Evolutionary conservation across 2,113 vertebrate genomes (phyloP), one percentile per base, ranked within the genome.

Genomic region (Pelodiscus sinensis): DNA sequence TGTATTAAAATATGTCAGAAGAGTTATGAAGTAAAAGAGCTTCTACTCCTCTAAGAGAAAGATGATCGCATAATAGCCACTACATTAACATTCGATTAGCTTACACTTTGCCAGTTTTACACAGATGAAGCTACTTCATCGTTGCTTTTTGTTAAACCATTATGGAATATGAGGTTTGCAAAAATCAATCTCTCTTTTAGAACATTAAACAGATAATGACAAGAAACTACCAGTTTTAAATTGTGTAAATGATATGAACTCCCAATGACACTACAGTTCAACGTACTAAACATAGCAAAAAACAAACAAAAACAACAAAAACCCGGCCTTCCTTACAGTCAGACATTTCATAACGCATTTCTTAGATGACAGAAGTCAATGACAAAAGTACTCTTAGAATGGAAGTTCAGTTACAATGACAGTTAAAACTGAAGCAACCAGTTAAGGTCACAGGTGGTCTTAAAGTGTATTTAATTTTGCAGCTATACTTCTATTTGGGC

Each of bases 311-410:
- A 29, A 18, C 6, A 54, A 54, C 10, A 9, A 54, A 54, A 54
- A 54, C 9, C 10, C 52, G 12, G 14, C 52, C 14, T 54, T 60
- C 58, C 12, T 62, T 62, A 62, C 58, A 29, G 58, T 62, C 25
- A 62, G 25, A 62, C 58, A 27, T 62, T 62, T 62, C 58, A 62
- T 62, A 29, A 62, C 27, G 92, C 87, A 91, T 54, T 97, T 95
- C 75, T 93, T 86, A 73, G 86, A 77, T 73, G 87, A 51, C 94
- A 80, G 94, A 95, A 86, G 29, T 84, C 54, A 68, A 84, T 94
- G 73, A 90, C 94, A 86, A 94, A 31, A 86, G 85, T 19, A 91
- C 35, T 82, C 84, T 44, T 35, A 79, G 52, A 90, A 94, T 31
- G 78, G 5, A 14, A 75, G 52, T 86, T 84, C 57, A 79, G 7